Conservation (phyloP, 2,113 vertebrate species). For the Nothoprocta pentlandii region DNA sequence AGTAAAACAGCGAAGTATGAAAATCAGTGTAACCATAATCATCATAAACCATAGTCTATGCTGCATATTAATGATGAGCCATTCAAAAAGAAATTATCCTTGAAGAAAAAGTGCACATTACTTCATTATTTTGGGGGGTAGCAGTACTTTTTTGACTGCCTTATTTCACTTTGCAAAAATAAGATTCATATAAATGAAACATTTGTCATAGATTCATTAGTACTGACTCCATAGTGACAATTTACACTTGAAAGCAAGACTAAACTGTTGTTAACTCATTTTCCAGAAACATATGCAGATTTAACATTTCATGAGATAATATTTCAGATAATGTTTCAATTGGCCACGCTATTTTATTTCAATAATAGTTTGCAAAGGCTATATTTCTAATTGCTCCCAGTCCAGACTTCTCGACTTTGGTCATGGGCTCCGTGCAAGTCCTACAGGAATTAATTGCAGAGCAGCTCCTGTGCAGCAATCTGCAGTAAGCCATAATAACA, state of each 20-base stretch:
- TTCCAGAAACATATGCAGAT: background rate
- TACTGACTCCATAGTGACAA: background rate
- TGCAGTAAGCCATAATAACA: background rate
- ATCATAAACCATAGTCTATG: accelerated
- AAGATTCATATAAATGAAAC: background rate
- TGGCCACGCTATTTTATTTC: background rate
- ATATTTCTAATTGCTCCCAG: background rate
- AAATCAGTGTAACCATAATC: background rate
- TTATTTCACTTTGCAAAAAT: background rate
- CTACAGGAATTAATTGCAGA: background rate
- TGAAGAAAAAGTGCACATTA: background rate
- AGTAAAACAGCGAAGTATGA: background rate
- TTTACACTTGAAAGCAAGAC: background rate
- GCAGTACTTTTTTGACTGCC: background rate
- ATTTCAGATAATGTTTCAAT: background rate
- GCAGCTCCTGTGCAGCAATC: background rate
- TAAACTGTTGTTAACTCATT: background rate
- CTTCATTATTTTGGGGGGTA: background rate
- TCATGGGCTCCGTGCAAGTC: background rate
- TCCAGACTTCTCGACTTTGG: background rate
- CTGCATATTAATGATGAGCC: background rate
- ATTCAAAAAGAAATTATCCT: background rate
- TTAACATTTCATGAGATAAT: background rate
- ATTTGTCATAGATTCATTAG: background rate
- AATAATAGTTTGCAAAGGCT: background rate